Percentiles rank a stretch among this genome's conserved stretches.
Evolutionary conservation across 2,113 vertebrate species (phyloP).

Genomic region (Falco punctatus): DNA sequence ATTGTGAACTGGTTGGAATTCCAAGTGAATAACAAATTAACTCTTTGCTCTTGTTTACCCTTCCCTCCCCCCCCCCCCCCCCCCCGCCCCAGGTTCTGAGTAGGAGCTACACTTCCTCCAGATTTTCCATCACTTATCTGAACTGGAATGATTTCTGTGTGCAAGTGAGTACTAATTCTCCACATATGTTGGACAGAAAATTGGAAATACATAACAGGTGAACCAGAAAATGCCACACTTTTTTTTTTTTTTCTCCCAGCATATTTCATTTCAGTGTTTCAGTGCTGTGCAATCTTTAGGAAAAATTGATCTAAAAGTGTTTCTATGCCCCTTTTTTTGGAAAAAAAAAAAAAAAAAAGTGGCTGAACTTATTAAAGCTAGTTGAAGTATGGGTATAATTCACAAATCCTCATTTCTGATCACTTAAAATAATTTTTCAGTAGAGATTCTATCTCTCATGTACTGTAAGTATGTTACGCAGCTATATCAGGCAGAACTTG

Average conservation of each 20-base stretch:
- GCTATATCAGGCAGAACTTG: neutral
- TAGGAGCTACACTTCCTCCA: neutral
- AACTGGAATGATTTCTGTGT: neutral
- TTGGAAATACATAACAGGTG: neutral
- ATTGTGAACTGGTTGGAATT: neutral
- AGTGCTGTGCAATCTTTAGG: neutral
- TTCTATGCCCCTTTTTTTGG: neutral
- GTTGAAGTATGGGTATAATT: neutral
- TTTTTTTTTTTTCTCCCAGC: neutral
- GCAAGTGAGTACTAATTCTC: neutral
- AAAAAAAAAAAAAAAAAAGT: neutral
- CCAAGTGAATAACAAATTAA: neutral
- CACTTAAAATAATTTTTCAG: neutral
- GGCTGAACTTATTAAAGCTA: neutral
- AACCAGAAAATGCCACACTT: slow-evolving; percentile 23
- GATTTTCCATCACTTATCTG: neutral
- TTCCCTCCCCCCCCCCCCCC: no score
- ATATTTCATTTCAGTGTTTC: neutral
- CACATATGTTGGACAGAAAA: neutral
- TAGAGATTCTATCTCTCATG: neutral
- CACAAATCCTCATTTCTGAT: neutral
- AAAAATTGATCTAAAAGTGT: neutral
- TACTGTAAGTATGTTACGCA: neutral
- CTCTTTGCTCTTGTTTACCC: neutral
- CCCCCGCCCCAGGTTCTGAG: neutral